A percentile compares a stretch with the other conserved stretches of the same genome.
These are phyloP conservation scores for Ivindomyrus marchei DNA, from an alignment of 2,113 vertebrate genomes.

Conservation along the genomic window DNA sequence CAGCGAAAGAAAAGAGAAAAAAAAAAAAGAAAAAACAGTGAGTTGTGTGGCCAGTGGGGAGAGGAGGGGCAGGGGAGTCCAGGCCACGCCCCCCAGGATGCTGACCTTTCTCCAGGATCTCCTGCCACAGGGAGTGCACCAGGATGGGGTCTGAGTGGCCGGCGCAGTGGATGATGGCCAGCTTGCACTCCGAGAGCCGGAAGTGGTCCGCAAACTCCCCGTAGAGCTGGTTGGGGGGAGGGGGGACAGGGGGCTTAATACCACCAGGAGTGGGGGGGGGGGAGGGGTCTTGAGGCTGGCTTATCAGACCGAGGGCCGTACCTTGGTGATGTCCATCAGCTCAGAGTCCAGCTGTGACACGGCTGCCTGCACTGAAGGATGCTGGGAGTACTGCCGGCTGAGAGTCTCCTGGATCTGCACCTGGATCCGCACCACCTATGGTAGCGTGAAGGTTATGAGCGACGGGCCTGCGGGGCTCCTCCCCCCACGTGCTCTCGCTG, in stretches of 20 bases:
- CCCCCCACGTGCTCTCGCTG: not conserved
- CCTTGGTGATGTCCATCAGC: conserved; percentile 96
- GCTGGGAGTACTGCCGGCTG: conserved; percentile 77
- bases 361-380: conserved; percentile 84
- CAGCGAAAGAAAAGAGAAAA: not conserved
- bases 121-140: conserved; percentile 93
- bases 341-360: conserved; percentile 84
- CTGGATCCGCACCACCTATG: conserved; percentile 89
- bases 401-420: conserved; percentile 92
- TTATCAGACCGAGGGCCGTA: conserved; percentile 34
- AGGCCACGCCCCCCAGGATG: not conserved
- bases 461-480: not conserved
- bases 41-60: not conserved
- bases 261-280: no score
- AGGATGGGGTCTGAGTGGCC: conserved; percentile 90
- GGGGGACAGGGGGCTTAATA: not conserved
- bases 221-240: conserved; percentile 68
- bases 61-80: not conserved
- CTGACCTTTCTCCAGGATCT: conserved; percentile 86
- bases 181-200: conserved; percentile 88
- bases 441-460: not conserved
- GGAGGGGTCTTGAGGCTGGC: not conserved
- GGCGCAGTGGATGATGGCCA: conserved; percentile 93
- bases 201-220: conserved; percentile 94
- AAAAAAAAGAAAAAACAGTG: not conserved